phyloP scores from a whole-genome alignment of 1,140 invertebrate genomes.

The Plutomurus gul region DNA sequence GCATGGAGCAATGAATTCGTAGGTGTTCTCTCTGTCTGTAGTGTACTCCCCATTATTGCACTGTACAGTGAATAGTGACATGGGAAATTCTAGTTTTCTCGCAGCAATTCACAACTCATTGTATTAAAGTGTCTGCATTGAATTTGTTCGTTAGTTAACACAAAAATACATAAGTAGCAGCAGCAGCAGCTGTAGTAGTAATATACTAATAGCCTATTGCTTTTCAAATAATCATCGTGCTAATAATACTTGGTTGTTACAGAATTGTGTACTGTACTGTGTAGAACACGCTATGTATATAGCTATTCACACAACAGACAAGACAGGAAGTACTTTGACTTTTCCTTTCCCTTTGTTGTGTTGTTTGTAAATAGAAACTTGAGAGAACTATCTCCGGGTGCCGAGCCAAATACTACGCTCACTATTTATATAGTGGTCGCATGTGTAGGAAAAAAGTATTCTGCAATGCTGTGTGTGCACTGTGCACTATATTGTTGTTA shows the following conservation, averaged over 20 bases:
- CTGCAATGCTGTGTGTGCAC: not conserved
- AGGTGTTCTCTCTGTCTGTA: too few species aligned
- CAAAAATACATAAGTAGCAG: too few species aligned
- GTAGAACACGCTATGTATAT: not conserved
- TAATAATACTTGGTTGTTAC: not conserved
- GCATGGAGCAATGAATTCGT: too few species aligned
- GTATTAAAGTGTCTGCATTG: too few species aligned
- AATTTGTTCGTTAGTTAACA: too few species aligned
- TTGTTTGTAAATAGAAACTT: not conserved
- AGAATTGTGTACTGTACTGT: not conserved
- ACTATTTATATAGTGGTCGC: not conserved
- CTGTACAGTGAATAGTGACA: too few species aligned
- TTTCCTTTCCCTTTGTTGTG: constrained; percentile 22
- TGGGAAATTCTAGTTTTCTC: too few species aligned
- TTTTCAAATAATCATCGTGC: not conserved
- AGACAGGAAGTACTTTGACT: constrained; percentile 26
- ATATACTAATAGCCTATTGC: constrained; percentile 3
- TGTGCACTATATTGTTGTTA: too few species aligned
- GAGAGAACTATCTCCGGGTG: constrained; percentile 1
- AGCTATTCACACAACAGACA: not conserved
- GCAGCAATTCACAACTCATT: too few species aligned
- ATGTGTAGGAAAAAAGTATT: not conserved
- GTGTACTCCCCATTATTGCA: too few species aligned
- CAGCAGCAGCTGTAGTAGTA: not conserved
- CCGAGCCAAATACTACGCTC: not conserved